phyloP scores from a whole-genome alignment of 2,113 vertebrate species.

The Pseudolaguvia tuberculata region DNA sequence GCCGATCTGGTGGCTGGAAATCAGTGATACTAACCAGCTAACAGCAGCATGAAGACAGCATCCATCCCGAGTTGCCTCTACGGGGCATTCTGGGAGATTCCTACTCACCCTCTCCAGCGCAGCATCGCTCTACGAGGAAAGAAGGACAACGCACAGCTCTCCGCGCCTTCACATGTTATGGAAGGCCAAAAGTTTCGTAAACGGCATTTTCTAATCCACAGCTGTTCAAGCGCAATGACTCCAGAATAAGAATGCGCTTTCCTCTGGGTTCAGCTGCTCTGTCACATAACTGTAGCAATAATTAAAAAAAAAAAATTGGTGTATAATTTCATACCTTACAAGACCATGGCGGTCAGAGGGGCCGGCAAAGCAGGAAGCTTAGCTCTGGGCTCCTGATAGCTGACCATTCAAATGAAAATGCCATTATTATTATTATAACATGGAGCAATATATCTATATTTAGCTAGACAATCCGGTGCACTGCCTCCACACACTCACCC shows the following conservation, averaged over 20 bases:
- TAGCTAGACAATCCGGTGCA: too few species aligned
- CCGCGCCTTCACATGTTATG: background rate
- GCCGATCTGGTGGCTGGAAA: background rate
- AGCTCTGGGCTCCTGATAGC: too few species aligned
- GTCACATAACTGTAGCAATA: background rate
- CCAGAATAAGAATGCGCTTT: background rate
- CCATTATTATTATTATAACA: too few species aligned
- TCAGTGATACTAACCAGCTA: slow-evolving; percentile 4
- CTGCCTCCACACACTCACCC: too few species aligned
- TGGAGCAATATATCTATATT: too few species aligned
- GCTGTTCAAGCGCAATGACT: background rate
- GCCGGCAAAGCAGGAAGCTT: too few species aligned
- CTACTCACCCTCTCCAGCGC: slow-evolving; percentile 50
- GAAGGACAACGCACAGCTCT: slow-evolving; percentile 44
- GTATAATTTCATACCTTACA: background rate
- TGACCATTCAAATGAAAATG: too few species aligned
- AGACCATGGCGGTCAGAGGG: too few species aligned
- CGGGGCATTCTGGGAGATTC: slow-evolving; percentile 80
- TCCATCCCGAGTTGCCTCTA: slow-evolving; percentile 68
- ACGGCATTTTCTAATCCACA: background rate
- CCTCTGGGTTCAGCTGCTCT: background rate
- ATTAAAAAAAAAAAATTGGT: background rate
- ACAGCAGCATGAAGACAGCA: slow-evolving; percentile 57
- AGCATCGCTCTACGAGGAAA: slow-evolving; percentile 48
- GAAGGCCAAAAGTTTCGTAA: slow-evolving; percentile 17